Evolutionary conservation across 2,888 invertebrate genomes (phyloP), one percentile per base, ranked within the genome.

Genomic region (Latrodectus hesperus): DNA sequence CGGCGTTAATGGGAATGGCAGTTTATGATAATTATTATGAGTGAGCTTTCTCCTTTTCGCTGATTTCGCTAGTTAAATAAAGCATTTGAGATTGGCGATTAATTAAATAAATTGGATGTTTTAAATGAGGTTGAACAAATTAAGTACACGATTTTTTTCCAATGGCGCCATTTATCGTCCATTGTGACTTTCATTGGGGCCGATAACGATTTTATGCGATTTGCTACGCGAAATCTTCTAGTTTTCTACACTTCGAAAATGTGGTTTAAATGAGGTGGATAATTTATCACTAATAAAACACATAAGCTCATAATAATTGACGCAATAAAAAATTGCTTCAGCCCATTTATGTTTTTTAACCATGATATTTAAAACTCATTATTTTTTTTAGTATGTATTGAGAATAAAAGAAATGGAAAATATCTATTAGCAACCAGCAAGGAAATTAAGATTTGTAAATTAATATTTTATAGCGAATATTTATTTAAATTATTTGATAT

Each of bases 61-160:
- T 64, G 77, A 80, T 80, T 67, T 53, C 51, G 65, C 72, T 60
- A 72, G 72, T 78, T 77, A 71, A 84, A 14, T 78, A 78, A 72
- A 77, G 78, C 77, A 26, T 55, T 82, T 75, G 55, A 75, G 75
- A 82, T 82, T 75, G 71, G 12, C 68, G 81, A 81, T 81, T 81
- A 81, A 81, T 81, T 81, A 73, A 52, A 81, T 73, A 53, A 81
- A 81, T 81, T 81, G 81, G 81, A 81, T 73, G 73, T 52, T 17
- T 81, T 81, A 81, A 81, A 81, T 74, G 81, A 72, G 22, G 49
- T 51, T n/a, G 81, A 81, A 74, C 74, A 81, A 81, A 74, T 81
- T 81, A 68, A 60, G 60, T 60, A 60, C 60, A 60, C 10, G 60
- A 10, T 60, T 60, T 60, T 60, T 60, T 60, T 60, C 60, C n/a